Conservation (phyloP, 2,113 vertebrate genomes). For the Spilogale gracilis region DNA sequence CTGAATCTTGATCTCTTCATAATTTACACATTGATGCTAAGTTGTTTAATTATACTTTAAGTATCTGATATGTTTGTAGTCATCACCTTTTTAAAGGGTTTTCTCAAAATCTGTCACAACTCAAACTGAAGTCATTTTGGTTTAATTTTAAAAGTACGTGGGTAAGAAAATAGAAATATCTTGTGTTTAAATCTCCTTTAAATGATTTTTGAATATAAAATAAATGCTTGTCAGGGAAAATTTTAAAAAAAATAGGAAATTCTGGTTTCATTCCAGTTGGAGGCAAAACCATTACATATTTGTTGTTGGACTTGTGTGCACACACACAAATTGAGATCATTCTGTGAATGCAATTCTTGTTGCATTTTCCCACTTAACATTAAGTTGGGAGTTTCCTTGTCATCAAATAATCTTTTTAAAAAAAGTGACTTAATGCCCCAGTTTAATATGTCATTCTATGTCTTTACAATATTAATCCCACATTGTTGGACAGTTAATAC, state of each 20-base stretch:
- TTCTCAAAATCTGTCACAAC: not conserved
- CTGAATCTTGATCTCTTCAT: not conserved
- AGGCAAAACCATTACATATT: not conserved
- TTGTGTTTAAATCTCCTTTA: not conserved
- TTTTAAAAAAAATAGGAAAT: not conserved
- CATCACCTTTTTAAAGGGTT: not conserved
- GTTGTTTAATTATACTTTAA: not conserved
- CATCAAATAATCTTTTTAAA: not conserved
- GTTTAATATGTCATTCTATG: not conserved
- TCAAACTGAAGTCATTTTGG: not conserved
- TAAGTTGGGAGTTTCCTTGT: not conserved
- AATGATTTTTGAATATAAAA: conserved; percentile 12
- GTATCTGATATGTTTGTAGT: not conserved
- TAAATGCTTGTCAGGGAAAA: not conserved
- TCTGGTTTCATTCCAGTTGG: not conserved
- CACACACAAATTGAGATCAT: not conserved
- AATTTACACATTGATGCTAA: not conserved
- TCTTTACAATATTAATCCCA: not conserved
- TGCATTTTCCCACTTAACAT: not conserved
- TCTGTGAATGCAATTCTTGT: conserved; percentile 14
- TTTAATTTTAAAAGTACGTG: conserved; percentile 53
- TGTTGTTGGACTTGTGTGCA: not conserved
- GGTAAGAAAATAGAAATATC: not conserved
- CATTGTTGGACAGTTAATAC: not conserved
- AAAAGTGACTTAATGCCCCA: not conserved